These are phyloP conservation scores for Stigmatopora argus DNA, from an alignment of 2,113 vertebrate genomes.

Conservation along the genomic window DNA sequence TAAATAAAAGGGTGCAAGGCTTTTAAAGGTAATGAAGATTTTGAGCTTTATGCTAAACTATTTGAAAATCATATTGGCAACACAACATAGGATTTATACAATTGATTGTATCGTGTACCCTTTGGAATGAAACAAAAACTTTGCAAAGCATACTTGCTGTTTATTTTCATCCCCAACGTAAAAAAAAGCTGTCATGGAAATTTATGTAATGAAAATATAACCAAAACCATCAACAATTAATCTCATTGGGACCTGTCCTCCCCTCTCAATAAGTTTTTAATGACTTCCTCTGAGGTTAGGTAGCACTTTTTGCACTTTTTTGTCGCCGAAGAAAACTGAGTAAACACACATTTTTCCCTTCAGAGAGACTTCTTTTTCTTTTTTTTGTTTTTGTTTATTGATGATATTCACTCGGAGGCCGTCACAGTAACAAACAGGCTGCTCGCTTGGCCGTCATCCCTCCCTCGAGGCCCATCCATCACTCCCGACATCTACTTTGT, in stretches of 20 bases:
- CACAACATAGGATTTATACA: not conserved
- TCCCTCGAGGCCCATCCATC: not conserved
- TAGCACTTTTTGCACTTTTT: not conserved
- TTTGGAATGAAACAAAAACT: not conserved
- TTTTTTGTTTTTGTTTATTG: not conserved
- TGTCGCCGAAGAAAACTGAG: not conserved
- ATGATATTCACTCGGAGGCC: not conserved
- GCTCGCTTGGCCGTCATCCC: not conserved
- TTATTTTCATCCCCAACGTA: not conserved
- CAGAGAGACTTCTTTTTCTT: not conserved
- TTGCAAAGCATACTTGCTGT: not conserved
- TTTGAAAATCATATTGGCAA: not conserved
- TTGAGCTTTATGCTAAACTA: not conserved
- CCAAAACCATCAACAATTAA: not conserved
- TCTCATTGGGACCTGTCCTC: not conserved
- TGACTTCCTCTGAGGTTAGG: slow-evolving; percentile 4
- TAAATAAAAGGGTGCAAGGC: not conserved
- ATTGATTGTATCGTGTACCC: not conserved
- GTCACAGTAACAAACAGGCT: not conserved
- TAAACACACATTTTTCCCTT: not conserved
- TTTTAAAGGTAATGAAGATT: not conserved
- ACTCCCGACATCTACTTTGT: not conserved
- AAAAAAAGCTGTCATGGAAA: not conserved
- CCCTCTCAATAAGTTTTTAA: not conserved
- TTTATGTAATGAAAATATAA: not conserved